Evolutionary conservation across 2,113 vertebrate species (phyloP), one percentile per base, ranked within the genome.

Genomic region (Uropsilus gracilis): DNA sequence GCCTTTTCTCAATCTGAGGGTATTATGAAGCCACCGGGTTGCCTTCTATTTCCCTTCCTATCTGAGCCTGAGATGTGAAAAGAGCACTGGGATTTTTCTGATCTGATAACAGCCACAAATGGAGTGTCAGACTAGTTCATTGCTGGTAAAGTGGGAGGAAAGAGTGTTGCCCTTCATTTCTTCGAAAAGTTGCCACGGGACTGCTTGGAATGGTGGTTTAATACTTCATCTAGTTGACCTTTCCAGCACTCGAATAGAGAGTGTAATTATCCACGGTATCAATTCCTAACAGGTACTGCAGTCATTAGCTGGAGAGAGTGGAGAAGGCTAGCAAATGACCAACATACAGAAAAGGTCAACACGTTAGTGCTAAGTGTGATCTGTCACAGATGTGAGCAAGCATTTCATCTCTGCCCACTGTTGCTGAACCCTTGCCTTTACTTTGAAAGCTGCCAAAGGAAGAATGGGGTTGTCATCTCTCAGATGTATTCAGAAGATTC

Each of bases 331-430:
- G 26, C 85, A 83, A 96, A 95, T 96, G 77, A 94, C 0, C 0
- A 83, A 3, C 86, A 85, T 94, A 96, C 42, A 94, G 76, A 81
- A 97, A 96, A 98, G 96, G 95, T 97, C 96, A 97, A 94, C 91
- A 84, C 57, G 94, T 87, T 95, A 94, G 84, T 94, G 93, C 92
- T 91, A 94, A 97, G 77, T 90, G 93, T 92, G 66, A 69, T 24
- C 12, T 50, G 48, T 91, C 83, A 82, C 0, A 0, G 87, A 86
- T 57, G 93, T 83, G 78, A 91, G 9, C 71, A 97, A 92, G 34
- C 9, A 6, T 95, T 90, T 86, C 86, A 1, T 90, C 84, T 97
- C 92, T 93, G 32, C n/a, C 55, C 73, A 50, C 48, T 76, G 73
- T 48, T n/a, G 46, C 30, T 73, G 90, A 73, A 34, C 44, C 3